These are phyloP conservation scores for Drosophila quadrilineata DNA, from an alignment of 1,140 invertebrate genomes.

Conservation along the genomic window DNA sequence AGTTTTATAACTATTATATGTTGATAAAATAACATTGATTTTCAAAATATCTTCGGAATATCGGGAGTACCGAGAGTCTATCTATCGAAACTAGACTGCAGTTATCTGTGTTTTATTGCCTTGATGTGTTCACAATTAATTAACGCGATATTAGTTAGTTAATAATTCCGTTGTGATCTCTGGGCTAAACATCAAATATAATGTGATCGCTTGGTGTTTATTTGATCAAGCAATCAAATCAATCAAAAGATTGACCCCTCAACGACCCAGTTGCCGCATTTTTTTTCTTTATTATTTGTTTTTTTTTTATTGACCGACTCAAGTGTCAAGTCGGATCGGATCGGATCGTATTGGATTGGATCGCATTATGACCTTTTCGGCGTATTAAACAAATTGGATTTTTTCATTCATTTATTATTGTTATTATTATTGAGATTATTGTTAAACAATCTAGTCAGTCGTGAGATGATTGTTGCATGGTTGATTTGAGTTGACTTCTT, in stretches of 20 bases:
- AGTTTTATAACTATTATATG: too few relatives aligned
- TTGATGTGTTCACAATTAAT: too few relatives aligned
- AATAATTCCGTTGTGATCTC: too few relatives aligned
- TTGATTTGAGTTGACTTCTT: constrained; percentile 14
- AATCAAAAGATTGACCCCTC: constrained; percentile 14
- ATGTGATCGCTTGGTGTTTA: neutral
- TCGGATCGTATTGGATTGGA: too few relatives aligned
- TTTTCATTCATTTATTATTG: neutral
- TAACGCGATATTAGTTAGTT: too few relatives aligned
- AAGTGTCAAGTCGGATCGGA: constrained; percentile 7
- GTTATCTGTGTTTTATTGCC: too few relatives aligned
- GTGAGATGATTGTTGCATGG: neutral
- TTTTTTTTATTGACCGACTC: constrained; percentile 1
- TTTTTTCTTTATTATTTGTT: neutral
- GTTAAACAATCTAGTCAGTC: too few relatives aligned
- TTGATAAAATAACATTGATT: too few relatives aligned
- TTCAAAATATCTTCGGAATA: too few relatives aligned
- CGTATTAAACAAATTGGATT: constrained; percentile 29
- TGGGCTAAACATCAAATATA: constrained; percentile 1
- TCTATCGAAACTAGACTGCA: too few relatives aligned
- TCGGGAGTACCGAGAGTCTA: too few relatives aligned
- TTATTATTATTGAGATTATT: constrained; percentile 1
- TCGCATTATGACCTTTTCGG: constrained; percentile 34
- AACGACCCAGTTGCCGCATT: constrained; percentile 25
- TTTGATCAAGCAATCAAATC: neutral